Conservation (phyloP, 2,113 vertebrate genomes). For the Spermophilus dauricus region DNA sequence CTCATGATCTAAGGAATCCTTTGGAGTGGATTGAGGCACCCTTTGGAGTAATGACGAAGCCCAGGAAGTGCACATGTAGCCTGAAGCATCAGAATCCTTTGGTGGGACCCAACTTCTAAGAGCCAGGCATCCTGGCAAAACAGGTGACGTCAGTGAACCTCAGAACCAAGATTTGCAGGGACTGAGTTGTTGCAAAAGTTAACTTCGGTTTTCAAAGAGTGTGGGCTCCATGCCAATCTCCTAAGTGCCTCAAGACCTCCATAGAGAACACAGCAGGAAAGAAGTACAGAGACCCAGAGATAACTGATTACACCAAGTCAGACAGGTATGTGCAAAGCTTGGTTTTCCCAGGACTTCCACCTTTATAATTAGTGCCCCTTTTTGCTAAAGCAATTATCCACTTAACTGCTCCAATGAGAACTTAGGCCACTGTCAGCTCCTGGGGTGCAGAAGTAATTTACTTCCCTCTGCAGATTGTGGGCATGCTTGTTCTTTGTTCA, state of each 20-base stretch:
- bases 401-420: not conserved
- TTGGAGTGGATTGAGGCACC: not conserved
- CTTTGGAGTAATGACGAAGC: not conserved
- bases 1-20: not conserved
- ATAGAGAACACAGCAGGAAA: not conserved
- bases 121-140: not conserved
- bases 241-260: not conserved
- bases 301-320: not conserved
- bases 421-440: not conserved
- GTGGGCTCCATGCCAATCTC: not conserved
- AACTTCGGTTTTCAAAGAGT: not conserved
- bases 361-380: not conserved
- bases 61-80: not conserved
- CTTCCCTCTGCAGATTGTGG: not conserved
- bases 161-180: not conserved
- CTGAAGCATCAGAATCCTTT: not conserved
- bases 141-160: not conserved
- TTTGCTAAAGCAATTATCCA: not conserved
- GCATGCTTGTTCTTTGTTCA: not conserved
- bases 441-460: not conserved
- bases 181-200: not conserved
- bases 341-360: not conserved
- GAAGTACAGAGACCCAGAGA: not conserved
- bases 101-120: not conserved
- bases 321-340: not conserved